A percentile compares a stretch with the other conserved stretches of the same genome.
phyloP scores from a whole-genome alignment of 1,140 invertebrate species.

The Stegodyphus mimosarum region DNA sequence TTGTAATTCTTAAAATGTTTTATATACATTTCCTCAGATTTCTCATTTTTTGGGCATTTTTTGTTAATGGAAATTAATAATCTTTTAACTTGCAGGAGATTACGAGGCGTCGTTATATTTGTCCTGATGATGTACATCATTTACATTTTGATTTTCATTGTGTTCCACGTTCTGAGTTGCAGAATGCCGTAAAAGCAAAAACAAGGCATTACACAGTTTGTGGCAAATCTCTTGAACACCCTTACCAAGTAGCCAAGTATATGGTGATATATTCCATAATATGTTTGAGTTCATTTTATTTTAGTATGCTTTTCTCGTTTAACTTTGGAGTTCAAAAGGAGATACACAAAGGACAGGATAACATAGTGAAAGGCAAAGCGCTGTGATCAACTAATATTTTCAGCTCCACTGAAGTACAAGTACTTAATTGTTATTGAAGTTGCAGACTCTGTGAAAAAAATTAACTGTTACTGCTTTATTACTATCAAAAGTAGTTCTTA shows the following conservation, averaged over 20 bases:
- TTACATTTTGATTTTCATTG: conserved; percentile 31
- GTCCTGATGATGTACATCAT: background rate
- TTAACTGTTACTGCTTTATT: too few species aligned
- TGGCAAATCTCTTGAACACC: conserved; percentile 17
- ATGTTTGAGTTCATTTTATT: background rate
- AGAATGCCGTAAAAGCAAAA: background rate
- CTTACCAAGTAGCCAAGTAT: background rate
- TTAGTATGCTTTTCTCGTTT: conserved; percentile 5
- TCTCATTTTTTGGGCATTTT: too few species aligned
- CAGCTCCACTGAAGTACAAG: background rate
- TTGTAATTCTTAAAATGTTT: too few species aligned
- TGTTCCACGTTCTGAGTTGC: background rate
- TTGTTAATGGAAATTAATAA: too few species aligned
- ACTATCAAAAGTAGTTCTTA: too few species aligned
- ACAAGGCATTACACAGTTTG: conserved; percentile 20
- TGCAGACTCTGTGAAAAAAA: background rate
- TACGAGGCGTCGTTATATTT: conserved; percentile 14
- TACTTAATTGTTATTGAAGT: background rate
- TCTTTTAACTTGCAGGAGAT: background rate
- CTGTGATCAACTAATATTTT: background rate
- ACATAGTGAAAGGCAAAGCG: too few species aligned
- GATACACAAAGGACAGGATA: background rate
- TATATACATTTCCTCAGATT: too few species aligned
- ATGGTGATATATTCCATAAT: conserved; percentile 12
- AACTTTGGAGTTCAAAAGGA: background rate